Evolutionary conservation across 2,888 invertebrate genomes (phyloP).

Genomic region (Merodon equestris): DNA sequence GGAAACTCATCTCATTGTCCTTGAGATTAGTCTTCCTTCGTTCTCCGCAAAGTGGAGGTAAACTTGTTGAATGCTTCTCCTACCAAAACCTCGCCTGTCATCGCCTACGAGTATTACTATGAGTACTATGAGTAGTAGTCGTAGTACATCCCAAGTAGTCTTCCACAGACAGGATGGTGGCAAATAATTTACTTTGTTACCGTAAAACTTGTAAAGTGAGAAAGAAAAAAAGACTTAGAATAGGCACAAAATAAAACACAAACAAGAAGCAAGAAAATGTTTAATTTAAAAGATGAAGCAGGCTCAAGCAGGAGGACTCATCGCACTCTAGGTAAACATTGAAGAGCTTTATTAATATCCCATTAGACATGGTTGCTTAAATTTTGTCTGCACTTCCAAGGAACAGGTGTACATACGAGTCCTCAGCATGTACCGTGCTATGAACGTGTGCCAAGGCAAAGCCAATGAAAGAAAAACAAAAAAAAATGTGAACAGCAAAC

Average conservation of each 20-base stretch:
- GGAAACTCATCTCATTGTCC: slow-evolving; percentile 58
- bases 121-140: too few species aligned
- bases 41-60: slow-evolving; percentile 8
- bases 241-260: neutral
- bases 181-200: slow-evolving; percentile 66
- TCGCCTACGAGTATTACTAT: neutral
- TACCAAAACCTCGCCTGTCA: slow-evolving; percentile 1
- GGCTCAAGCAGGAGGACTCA: slow-evolving; percentile 11
- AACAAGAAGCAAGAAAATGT: slow-evolving; percentile 1
- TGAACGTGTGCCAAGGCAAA: slow-evolving; percentile 20
- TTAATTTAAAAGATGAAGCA: slow-evolving; percentile 47
- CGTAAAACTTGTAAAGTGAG: slow-evolving; percentile 36
- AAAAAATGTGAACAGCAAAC: slow-evolving; percentile 49
- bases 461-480: slow-evolving; percentile 15
- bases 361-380: slow-evolving; percentile 57
- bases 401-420: neutral
- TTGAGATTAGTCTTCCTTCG: slow-evolving; percentile 57
- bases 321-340: slow-evolving; percentile 41
- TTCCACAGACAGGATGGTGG: slow-evolving; percentile 40
- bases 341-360: slow-evolving; percentile 65
- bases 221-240: slow-evolving; percentile 17
- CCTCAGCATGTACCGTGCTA: neutral
- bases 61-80: slow-evolving; percentile 56
- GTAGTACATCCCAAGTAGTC: slow-evolving; percentile 43
- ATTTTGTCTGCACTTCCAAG: slow-evolving; percentile 44